Conservation (phyloP, 1,140 invertebrate species). For the Leptestheria dahalacensis region DNA sequence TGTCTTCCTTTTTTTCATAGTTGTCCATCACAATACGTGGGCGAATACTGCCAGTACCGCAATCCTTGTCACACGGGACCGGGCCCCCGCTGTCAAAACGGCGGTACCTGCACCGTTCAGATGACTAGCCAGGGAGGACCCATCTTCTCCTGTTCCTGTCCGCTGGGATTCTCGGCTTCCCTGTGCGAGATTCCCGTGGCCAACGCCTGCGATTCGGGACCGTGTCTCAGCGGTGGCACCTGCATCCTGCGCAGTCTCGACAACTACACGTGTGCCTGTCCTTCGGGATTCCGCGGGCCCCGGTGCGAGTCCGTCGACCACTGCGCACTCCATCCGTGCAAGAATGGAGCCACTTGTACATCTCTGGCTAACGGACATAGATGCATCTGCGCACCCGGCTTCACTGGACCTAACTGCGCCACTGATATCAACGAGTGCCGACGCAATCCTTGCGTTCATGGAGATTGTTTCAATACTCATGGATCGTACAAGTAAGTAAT, state of each 20-base stretch:
- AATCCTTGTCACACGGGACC: conserved; percentile 81
- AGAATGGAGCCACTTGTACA: conserved; percentile 67
- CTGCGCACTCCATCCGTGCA: conserved; percentile 72
- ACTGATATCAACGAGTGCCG: conserved; percentile 79
- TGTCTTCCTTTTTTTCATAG: conserved; percentile 44
- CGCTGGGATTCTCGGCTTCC: conserved; percentile 76
- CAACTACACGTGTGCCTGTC: conserved; percentile 67
- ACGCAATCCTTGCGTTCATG: conserved; percentile 54
- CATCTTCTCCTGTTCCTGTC: conserved; percentile 69
- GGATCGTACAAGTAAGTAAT: conserved; percentile 71
- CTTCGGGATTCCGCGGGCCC: conserved; percentile 64
- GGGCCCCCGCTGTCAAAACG: conserved; percentile 70
- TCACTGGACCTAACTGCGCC: conserved; percentile 65
- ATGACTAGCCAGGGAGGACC: conserved; percentile 46
- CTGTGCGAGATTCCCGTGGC: conserved; percentile 80
- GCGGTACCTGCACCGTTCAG: conserved; percentile 70
- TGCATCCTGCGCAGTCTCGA: conserved; percentile 56
- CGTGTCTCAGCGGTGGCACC: conserved; percentile 70
- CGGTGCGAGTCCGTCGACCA: conserved; percentile 76
- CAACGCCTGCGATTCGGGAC: conserved; percentile 75
- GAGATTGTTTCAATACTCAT: conserved; percentile 67
- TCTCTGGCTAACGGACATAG: conserved; percentile 55
- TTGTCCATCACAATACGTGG: conserved; percentile 75
- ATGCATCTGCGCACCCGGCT: conserved; percentile 72
- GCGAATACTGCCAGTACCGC: conserved; percentile 81